Conservation (phyloP, 35 echinoderm and acorn worm genomes). For the Acanthaster planci region DNA sequence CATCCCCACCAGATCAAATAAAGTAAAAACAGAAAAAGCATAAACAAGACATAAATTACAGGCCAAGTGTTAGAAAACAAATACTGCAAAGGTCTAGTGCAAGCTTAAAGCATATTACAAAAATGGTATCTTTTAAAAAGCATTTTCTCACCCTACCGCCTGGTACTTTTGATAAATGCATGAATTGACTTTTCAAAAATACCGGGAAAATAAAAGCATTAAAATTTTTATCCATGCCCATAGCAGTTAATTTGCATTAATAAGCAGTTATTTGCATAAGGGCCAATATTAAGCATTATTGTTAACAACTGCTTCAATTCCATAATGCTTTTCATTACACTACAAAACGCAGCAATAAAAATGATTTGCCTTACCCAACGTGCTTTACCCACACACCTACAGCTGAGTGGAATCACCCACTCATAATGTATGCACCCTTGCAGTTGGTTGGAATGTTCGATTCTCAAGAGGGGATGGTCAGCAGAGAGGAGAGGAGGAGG, state of each 20-base stretch:
- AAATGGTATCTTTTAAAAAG: too few relatives aligned
- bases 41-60: too few relatives aligned
- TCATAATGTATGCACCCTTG: conserved; percentile 5
- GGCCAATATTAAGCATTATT: neutral
- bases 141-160: too few relatives aligned
- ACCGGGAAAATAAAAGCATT: neutral
- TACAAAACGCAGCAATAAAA: too few relatives aligned
- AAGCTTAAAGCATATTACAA: too few relatives aligned
- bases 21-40: too few relatives aligned
- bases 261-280: neutral
- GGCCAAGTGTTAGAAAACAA: too few relatives aligned
- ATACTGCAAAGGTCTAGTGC: too few relatives aligned
- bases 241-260: conserved; percentile 6
- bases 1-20: too few relatives aligned
- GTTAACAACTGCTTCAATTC: neutral
- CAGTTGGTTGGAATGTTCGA: conserved; percentile 4
- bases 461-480: conserved; percentile 20
- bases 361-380: conserved; percentile 22
- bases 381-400: conserved; percentile 25
- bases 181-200: neutral
- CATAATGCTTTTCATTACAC: neutral
- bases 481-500: conserved; percentile 15
- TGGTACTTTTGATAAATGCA: neutral
- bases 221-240: neutral
- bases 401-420: conserved; percentile 16